Conservation (phyloP, 2,888 invertebrate species). For the Erebia ligea region DNA sequence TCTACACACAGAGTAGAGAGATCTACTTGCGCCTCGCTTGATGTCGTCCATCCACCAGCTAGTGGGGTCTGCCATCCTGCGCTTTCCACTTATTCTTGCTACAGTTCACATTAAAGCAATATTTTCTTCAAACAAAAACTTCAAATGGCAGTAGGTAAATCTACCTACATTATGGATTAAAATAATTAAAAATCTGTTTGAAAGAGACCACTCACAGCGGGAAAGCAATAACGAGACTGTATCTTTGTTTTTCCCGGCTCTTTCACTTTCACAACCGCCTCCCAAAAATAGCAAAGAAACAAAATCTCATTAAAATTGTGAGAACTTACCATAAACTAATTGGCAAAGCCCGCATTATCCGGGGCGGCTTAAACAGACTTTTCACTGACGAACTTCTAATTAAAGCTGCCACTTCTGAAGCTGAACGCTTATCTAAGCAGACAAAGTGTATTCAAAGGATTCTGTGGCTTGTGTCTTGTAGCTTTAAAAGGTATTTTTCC, state of each 20-base stretch:
- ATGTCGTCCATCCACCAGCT: too few species aligned
- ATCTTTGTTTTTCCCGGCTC: conserved; percentile 35
- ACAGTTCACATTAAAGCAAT: too few species aligned
- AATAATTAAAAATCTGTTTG: conserved; percentile 32
- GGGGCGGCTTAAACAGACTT: conserved; percentile 56
- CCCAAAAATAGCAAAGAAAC: conserved; percentile 42
- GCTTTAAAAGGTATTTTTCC: conserved; percentile 48
- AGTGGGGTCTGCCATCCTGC: too few species aligned
- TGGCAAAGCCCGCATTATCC: conserved; percentile 61
- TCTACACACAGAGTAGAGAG: too few species aligned
- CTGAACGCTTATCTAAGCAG: conserved; percentile 54
- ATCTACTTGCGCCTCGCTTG: too few species aligned
- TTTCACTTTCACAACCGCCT: conserved; percentile 38
- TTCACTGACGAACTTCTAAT: conserved; percentile 62
- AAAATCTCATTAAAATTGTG: conserved; percentile 69
- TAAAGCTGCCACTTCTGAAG: conserved; percentile 63
- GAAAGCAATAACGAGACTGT: conserved; percentile 21
- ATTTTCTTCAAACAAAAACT: too few species aligned
- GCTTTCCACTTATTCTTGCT: too few species aligned
- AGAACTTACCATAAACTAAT: conserved; percentile 72
- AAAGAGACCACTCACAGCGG: background rate
- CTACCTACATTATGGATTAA: conserved; percentile 4
- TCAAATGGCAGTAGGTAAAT: too few species aligned
- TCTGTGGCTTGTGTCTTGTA: conserved; percentile 46
- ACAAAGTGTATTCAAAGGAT: conserved; percentile 46